Conservation (phyloP, 35 echinoderm and acorn worm species). For the Heliocidaris tuberculata region DNA sequence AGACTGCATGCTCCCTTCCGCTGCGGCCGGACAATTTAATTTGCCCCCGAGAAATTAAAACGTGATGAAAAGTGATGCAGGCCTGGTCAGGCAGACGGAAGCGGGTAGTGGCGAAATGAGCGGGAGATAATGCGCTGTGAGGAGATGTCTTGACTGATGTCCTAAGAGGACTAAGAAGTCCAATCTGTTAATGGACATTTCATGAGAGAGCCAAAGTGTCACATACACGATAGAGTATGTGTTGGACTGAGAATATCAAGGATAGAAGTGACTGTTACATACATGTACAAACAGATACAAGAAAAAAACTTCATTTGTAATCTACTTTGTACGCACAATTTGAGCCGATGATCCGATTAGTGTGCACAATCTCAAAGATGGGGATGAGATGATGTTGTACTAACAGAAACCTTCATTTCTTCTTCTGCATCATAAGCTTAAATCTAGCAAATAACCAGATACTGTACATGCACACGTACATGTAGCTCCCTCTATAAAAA, state of each 20-base stretch:
- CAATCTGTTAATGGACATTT: neutral
- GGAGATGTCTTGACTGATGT: neutral
- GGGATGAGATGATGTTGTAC: too few relatives aligned
- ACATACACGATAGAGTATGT: neutral
- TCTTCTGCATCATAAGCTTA: too few relatives aligned
- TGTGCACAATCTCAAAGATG: too few relatives aligned
- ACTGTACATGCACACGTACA: too few relatives aligned
- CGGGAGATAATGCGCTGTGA: neutral
- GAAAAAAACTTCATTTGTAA: neutral
- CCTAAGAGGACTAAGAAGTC: neutral
- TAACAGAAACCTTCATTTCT: too few relatives aligned
- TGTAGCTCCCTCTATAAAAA: too few relatives aligned
- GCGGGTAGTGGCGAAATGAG: neutral
- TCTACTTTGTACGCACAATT: neutral
- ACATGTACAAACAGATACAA: neutral
- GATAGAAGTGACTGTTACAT: neutral
- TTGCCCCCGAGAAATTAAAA: conserved; percentile 6
- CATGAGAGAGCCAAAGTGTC: neutral
- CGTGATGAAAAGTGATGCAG: neutral
- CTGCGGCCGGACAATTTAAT: neutral
- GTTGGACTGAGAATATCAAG: neutral
- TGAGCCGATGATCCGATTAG: too few relatives aligned
- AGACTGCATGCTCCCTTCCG: neutral
- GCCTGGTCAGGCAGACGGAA: neutral
- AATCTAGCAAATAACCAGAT: too few relatives aligned